Percentiles rank a stretch among this genome's conserved stretches.
Evolutionary conservation across 2,113 vertebrate genomes (phyloP).

Genomic region (Ariopsis seemanni): DNA sequence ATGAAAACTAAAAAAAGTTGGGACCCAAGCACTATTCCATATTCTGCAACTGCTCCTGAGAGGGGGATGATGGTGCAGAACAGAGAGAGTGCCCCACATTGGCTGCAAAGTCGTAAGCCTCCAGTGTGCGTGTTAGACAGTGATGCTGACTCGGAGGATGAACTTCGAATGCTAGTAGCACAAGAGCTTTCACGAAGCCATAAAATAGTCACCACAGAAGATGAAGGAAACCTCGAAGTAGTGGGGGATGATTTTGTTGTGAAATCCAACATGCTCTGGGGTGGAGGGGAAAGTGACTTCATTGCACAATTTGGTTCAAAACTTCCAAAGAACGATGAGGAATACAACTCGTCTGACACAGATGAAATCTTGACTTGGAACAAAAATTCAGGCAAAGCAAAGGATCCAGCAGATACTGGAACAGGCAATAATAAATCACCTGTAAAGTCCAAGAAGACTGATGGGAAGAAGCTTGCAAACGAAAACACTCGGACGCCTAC

Average conservation of each 20-base stretch:
- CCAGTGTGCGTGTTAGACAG: slow-evolving; percentile 51
- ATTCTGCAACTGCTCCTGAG: background rate
- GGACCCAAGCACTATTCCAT: background rate
- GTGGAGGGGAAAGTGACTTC: slow-evolving; percentile 49
- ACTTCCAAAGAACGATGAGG: slow-evolving; percentile 55
- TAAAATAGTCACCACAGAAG: slow-evolving; percentile 52
- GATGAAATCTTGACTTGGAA: slow-evolving; percentile 84
- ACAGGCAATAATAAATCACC: background rate
- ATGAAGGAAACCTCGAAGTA: slow-evolving; percentile 76
- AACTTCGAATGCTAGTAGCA: slow-evolving; percentile 69
- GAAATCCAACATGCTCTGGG: slow-evolving; percentile 59
- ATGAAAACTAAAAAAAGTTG: slow-evolving; percentile 31
- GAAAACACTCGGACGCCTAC: background rate
- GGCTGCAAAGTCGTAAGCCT: background rate
- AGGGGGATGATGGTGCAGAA: background rate
- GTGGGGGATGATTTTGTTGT: slow-evolving; percentile 78
- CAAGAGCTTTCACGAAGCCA: slow-evolving; percentile 57
- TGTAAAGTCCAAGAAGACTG: background rate
- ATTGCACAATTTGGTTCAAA: background rate
- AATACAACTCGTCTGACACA: slow-evolving; percentile 84
- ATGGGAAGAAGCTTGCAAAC: background rate
- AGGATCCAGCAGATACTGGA: background rate
- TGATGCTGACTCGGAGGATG: slow-evolving; percentile 80
- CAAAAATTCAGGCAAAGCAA: slow-evolving; percentile 56
- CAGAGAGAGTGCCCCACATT: background rate